Evolutionary conservation across 2,888 invertebrate genomes (phyloP).

Genomic region (Eupithecia subfuscata): DNA sequence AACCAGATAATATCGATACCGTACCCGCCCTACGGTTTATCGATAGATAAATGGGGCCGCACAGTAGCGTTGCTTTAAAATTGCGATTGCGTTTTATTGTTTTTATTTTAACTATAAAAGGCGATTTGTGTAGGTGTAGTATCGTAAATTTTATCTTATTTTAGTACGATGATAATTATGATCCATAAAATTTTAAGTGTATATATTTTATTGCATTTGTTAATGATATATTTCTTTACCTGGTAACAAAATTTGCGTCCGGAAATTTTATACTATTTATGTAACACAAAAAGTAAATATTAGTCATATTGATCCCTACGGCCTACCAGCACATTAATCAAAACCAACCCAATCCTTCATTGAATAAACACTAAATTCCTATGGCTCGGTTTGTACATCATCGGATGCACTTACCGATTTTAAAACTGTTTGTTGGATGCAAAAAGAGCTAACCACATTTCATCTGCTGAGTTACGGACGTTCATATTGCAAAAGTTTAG

Average conservation of each 20-base stretch:
- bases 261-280: not conserved
- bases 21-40: constrained; percentile 42
- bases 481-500: constrained; percentile 25
- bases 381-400: constrained; percentile 23
- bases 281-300: not conserved
- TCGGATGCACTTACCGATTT: constrained; percentile 27
- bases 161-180: not conserved
- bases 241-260: not conserved
- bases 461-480: constrained; percentile 25
- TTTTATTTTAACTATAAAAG: not conserved
- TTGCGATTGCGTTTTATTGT: constrained; percentile 35
- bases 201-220: not conserved
- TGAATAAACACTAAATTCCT: constrained; percentile 26
- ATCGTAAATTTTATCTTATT: not conserved
- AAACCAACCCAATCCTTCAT: constrained; percentile 8
- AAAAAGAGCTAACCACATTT: constrained; percentile 21
- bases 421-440: constrained; percentile 25
- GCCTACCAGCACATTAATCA: constrained; percentile 4
- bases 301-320: not conserved
- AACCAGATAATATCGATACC: constrained; percentile 42
- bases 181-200: not conserved
- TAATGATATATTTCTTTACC: not conserved
- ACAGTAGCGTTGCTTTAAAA: constrained; percentile 46
- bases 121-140: not conserved
- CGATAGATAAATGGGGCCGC: constrained; percentile 56